phyloP scores from a whole-genome alignment of 2,797 vertebrate genomes.

The Onychomys arenicola region DNA sequence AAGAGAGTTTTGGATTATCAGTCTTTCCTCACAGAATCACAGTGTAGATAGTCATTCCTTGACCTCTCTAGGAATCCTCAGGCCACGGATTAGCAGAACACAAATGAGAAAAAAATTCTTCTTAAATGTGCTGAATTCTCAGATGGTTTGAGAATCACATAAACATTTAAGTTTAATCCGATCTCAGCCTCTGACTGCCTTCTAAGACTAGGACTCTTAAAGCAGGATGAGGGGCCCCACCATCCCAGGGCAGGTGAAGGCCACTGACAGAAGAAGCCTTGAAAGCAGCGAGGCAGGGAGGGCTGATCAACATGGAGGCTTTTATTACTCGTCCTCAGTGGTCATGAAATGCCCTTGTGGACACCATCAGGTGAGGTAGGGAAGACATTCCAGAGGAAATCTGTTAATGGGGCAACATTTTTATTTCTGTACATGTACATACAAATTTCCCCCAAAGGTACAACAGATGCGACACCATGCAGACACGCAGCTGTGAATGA shows the following conservation, averaged over 20 bases:
- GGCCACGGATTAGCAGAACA: constrained; percentile 37
- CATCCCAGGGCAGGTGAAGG: background rate
- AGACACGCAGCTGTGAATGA: constrained; percentile 89
- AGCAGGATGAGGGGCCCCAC: background rate
- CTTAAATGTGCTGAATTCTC: background rate
- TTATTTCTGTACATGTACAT: constrained; percentile 92
- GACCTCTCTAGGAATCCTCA: constrained; percentile 40
- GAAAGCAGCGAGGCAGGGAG: background rate
- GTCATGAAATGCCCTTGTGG: constrained; percentile 62
- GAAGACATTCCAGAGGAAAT: constrained; percentile 81
- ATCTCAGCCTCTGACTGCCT: constrained; percentile 22
- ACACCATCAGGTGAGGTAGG: constrained; percentile 74
- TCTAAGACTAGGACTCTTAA: background rate
- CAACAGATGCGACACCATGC: constrained; percentile 90
- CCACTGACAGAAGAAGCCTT: background rate
- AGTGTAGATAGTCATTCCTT: constrained; percentile 58
- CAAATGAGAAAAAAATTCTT: background rate
- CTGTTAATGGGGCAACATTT: constrained; percentile 86
- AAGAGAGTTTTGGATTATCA: constrained; percentile 70
- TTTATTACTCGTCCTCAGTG: constrained; percentile 51
- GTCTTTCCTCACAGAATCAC: constrained; percentile 76
- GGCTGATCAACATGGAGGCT: background rate
- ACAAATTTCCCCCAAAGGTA: constrained; percentile 89
- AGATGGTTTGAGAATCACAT: background rate
- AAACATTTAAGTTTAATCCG: background rate